A percentile compares a stretch with the other conserved stretches of the same genome.
Evolutionary conservation across 1,140 invertebrate genomes (phyloP).

Genomic region (Orius insidiosus): DNA sequence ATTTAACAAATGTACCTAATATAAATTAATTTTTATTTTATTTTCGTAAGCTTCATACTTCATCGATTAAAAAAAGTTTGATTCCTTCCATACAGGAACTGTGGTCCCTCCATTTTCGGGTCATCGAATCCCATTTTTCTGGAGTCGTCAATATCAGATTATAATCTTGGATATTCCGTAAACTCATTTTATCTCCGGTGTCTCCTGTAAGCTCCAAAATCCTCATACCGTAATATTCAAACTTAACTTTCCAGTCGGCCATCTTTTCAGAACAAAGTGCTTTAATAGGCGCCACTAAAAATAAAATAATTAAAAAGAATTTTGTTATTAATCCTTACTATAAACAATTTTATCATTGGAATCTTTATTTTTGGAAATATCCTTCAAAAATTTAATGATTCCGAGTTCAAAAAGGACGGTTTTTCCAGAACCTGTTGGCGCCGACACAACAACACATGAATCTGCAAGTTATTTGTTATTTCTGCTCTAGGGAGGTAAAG

Average conservation of each 20-base stretch:
- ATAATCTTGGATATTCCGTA: constrained; percentile 26
- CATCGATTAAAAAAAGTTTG: constrained; percentile 63
- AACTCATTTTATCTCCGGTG: constrained; percentile 44
- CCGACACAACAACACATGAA: constrained; percentile 50
- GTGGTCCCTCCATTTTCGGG: constrained; percentile 50
- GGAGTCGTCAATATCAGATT: constrained; percentile 62
- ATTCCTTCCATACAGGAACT: constrained; percentile 38
- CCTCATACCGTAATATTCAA: constrained; percentile 38
- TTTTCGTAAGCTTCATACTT: constrained; percentile 29
- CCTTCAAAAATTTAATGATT: constrained; percentile 41
- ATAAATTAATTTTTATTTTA: background rate
- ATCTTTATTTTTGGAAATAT: constrained; percentile 27
- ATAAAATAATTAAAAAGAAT: constrained; percentile 5
- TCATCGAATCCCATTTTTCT: constrained; percentile 70
- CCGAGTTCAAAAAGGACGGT: constrained; percentile 67
- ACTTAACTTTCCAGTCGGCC: constrained; percentile 53
- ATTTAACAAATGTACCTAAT: constrained; percentile 45
- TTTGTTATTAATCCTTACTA: constrained; percentile 28
- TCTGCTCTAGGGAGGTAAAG: background rate
- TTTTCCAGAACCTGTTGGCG: constrained; percentile 68
- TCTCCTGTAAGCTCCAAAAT: constrained; percentile 61
- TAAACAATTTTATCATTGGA: constrained; percentile 44
- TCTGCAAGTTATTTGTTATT: constrained; percentile 30
- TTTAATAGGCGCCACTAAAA: constrained; percentile 63
- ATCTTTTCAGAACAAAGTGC: constrained; percentile 53